Evolutionary conservation across 1,140 invertebrate species (phyloP), one percentile per base, ranked within the genome.

Genomic region (Bombus consobrinus): DNA sequence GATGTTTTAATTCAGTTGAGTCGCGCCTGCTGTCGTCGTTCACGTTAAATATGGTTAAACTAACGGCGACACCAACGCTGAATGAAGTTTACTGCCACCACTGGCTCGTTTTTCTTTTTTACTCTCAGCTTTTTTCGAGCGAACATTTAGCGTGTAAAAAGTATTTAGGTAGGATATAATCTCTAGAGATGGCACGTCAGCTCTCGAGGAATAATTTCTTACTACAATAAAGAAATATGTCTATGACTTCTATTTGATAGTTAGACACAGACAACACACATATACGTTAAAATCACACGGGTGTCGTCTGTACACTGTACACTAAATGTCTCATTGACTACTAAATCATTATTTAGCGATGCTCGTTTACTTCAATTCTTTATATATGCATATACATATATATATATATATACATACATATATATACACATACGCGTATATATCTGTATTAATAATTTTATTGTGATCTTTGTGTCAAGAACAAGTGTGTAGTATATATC

Each of bases 21-120:
- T 88, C 81, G 79, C 82, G 68, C 75, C 8, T 80, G 53, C 18
- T 74, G 59, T 22, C 37, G 68, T 59, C n/a, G 62, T 77, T 0
- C 47, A 57, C 41, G 83, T 41, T 43, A 53, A 41, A 78, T 32
- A 73, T 37, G 68, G 32, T 74, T 39, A 43, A 43, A 66, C 15
- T 28, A 73, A 82, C 28, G 57, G 41, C 62, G 82, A 72, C 39
- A 62, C 3, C 37, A 74, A 85, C 68, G 41, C 83, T 47, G 57
- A 72, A 85, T 72, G 83, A 89, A 84, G 64, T 91, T 91, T 86
- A 90, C 89, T 90, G 89, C 88, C 88, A 89, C 81, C 81, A 89
- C 88, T 89, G 85, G 88, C 77, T 62, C 15, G 41, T 66, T 66
- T 43, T 53, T 37, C 34, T 34, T 89, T 80, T 89, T 89, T 81